A percentile compares a stretch with the other conserved stretches of the same genome.
These are phyloP conservation scores for Myodes glareolus DNA, from an alignment of 2,113 vertebrate species.

Conservation along the genomic window DNA sequence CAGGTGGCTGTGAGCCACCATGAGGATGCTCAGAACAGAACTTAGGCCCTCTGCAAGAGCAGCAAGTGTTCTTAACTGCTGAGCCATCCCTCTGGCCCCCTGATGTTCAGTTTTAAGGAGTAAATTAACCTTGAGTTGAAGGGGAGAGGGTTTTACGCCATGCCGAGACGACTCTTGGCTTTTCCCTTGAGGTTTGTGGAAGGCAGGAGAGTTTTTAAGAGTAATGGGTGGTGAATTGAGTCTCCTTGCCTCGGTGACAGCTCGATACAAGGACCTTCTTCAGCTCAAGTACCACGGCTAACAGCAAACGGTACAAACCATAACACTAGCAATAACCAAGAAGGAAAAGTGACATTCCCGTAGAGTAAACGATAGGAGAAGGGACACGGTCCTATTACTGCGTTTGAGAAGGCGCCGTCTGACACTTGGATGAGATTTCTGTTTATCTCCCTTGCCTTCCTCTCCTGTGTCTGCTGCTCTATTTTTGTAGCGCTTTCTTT, in stretches of 20 bases:
- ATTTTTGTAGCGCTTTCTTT: background rate
- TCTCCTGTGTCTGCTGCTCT: background rate
- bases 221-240: background rate
- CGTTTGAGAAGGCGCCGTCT: background rate
- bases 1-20: background rate
- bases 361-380: rapidly evolving
- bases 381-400: rapidly evolving
- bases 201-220: background rate
- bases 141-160: background rate
- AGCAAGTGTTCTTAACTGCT: background rate
- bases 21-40: background rate
- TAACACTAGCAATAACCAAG: background rate
- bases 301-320: background rate
- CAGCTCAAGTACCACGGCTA: background rate
- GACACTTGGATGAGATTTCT: background rate
- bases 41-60: background rate
- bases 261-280: conserved; percentile 19
- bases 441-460: background rate
- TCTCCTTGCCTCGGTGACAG: background rate
- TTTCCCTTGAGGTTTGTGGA: background rate
- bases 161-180: background rate
- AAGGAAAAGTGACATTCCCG: background rate
- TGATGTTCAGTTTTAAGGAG: conserved; percentile 35
- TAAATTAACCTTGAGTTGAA: background rate
- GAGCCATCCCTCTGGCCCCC: background rate